These are phyloP conservation scores for Masticophis lateralis DNA, from an alignment of 2,797 vertebrate species.

Conservation along the genomic window DNA sequence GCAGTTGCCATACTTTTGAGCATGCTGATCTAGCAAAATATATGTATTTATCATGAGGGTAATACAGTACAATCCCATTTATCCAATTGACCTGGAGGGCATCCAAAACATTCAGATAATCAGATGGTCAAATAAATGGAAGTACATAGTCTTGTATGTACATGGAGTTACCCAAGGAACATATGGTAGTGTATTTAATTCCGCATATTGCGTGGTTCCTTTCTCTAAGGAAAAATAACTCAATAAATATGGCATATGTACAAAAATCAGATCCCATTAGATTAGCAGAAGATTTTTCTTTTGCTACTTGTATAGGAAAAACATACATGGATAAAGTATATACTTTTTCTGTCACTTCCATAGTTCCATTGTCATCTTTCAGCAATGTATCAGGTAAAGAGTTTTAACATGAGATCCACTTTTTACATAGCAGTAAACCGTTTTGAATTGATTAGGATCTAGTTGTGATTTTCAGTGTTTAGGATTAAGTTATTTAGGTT, in stretches of 20 bases:
- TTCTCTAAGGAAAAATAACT: slow-evolving; percentile 47
- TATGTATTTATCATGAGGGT: slow-evolving; percentile 39
- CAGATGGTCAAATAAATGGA: slow-evolving; percentile 22
- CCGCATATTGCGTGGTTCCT: background rate
- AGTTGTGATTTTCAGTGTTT: background rate
- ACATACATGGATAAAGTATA: slow-evolving; percentile 19
- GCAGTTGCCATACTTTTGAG: slow-evolving; percentile 47
- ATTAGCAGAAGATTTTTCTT: slow-evolving; percentile 27
- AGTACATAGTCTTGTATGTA: slow-evolving; percentile 5
- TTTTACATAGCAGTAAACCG: background rate
- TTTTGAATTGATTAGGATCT: background rate
- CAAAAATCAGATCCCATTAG: slow-evolving; percentile 25
- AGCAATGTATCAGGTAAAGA: background rate
- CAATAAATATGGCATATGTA: slow-evolving; percentile 25
- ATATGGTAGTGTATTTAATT: slow-evolving; percentile 22
- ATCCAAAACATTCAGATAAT: slow-evolving; percentile 23
- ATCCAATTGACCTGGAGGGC: slow-evolving; percentile 22
- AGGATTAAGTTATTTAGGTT: slow-evolving; percentile 12
- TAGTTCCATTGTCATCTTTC: slow-evolving; percentile 12
- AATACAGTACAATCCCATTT: slow-evolving; percentile 21
- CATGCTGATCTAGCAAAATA: slow-evolving; percentile 43
- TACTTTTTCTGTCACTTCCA: background rate
- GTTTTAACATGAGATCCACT: background rate
- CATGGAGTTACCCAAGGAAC: background rate
- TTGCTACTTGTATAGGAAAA: slow-evolving; percentile 38